Evolutionary conservation across 2,797 vertebrate genomes (phyloP).

Genomic region (Syngnathus rostellatus): DNA sequence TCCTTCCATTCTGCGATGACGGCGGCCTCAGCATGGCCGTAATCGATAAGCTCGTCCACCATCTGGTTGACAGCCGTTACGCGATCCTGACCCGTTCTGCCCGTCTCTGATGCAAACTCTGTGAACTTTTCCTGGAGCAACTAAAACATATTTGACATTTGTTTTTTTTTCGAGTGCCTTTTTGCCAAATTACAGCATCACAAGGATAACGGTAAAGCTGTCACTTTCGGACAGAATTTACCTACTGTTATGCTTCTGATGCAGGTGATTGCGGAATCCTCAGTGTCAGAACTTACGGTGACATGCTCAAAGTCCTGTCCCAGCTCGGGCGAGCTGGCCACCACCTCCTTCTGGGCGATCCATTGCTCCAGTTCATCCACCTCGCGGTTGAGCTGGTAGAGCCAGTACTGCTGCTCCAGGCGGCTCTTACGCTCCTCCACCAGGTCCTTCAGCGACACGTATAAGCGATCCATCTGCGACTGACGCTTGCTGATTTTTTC

Average conservation of each 20-base stretch:
- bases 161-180: too few relatives aligned
- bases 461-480: conserved; percentile 92
- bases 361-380: conserved; percentile 95
- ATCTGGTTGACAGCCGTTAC: conserved; percentile 88
- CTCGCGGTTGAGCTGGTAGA: conserved; percentile 88
- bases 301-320: conserved; percentile 94
- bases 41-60: conserved; percentile 94
- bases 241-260: too few relatives aligned
- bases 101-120: conserved; percentile 84
- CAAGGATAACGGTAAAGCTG: too few relatives aligned
- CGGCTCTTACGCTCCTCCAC: conserved; percentile 83
- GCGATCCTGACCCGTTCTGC: conserved; percentile 79
- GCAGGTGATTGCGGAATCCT: not conserved
- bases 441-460: conserved; percentile 93
- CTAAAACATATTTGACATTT: conserved; percentile 28
- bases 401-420: conserved; percentile 95
- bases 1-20: conserved; percentile 97
- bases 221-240: too few relatives aligned
- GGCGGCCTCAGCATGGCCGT: conserved; percentile 84
- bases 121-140: conserved; percentile 91
- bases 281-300: conserved; percentile 64
- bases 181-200: too few relatives aligned
- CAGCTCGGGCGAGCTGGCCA: conserved; percentile 87
- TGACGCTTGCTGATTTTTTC: conserved; percentile 92
- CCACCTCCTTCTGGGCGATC: conserved; percentile 91